Evolutionary conservation across 1,140 invertebrate species (phyloP).

Genomic region (Tetragnatha versicolor): DNA sequence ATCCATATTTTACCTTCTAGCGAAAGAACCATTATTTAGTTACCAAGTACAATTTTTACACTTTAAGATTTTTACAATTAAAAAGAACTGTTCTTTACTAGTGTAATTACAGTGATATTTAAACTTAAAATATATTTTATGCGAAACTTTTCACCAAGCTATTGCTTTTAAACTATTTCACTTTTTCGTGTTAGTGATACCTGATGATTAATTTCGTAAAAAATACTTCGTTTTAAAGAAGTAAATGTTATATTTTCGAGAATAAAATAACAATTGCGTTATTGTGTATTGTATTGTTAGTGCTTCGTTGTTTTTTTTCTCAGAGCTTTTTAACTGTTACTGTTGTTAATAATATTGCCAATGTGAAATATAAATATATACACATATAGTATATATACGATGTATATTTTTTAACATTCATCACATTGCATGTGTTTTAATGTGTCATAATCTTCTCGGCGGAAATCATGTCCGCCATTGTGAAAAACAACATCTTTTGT

Average conservation of each 20-base stretch:
- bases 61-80: slow-evolving; percentile 15
- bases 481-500: slow-evolving; percentile 44
- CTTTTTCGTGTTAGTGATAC: slow-evolving; percentile 37
- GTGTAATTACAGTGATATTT: slow-evolving; percentile 34
- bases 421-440: slow-evolving; percentile 50
- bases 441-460: slow-evolving; percentile 50
- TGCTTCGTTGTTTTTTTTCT: slow-evolving; percentile 53
- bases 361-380: slow-evolving; percentile 47
- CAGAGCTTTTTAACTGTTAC: slow-evolving; percentile 56
- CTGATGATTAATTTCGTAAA: no score
- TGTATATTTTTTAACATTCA: slow-evolving; percentile 56
- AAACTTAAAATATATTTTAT: slow-evolving; percentile 34
- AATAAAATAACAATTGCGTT: slow-evolving; percentile 44
- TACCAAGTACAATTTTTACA: slow-evolving; percentile 8
- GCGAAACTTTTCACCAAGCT: slow-evolving; percentile 10
- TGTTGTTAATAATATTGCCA: slow-evolving; percentile 54
- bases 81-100: slow-evolving; percentile 16
- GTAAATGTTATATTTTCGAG: slow-evolving; percentile 33
- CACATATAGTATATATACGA: slow-evolving; percentile 51
- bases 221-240: neutral
- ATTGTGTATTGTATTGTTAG: slow-evolving; percentile 44
- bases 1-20: no score
- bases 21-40: no score
- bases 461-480: slow-evolving; percentile 9
- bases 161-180: slow-evolving; percentile 11